Base-by-base conservation (phyloP, 2,113 vertebrate species). In the Paratilapia polleni region DNA sequence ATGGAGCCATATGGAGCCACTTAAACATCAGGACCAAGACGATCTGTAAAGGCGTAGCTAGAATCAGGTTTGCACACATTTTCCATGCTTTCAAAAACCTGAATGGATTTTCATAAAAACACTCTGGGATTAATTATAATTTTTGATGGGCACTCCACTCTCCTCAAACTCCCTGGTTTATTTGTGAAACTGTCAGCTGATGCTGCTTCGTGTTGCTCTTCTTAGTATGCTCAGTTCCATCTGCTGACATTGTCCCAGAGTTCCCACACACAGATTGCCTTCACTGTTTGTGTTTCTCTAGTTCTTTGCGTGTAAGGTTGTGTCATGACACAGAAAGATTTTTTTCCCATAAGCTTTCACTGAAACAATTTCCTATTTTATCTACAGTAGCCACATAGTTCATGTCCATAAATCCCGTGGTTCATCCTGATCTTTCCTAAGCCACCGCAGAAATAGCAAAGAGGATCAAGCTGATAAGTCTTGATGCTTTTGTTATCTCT, bases 221-320 rank as follows among this genome's bases (percentile, higher is more conserved):
- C 68, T 73, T 73, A 73, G 68, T 54, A 9, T 54, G 47, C 73
- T 66, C 52, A 10, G 24, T 22, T 77, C 81, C 73, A 83, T 83
- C 81, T 83, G 81, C 63, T 66, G 61, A 66, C 59, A 76, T 56
- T 20, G 47, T 73, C 68, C 68, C 68, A 73, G 52, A 60, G 62
- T 64, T 85, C 77, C 49, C 74, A 66, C n/a, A 66, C 59, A 58
- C 83, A 64, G 78, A 36, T 60, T 64, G 59, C 66, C 22, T 38
- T 52, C 22, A 60, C 43, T n/a, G 20, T 26, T 12, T 19, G 34
- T 62, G n/a, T 62, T 78, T 54, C 8, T 61, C 26, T 57, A 24
- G 22, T 38, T 64, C 34, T 64, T 77, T 22, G 43, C 20, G 52
- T 11, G 24, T 62, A 54, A 62, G 19, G n/a, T 52, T 36, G 58